Evolutionary conservation across 2,797 vertebrate genomes (phyloP), one percentile per base, ranked within the genome.

Genomic region (Chromis chromis): DNA sequence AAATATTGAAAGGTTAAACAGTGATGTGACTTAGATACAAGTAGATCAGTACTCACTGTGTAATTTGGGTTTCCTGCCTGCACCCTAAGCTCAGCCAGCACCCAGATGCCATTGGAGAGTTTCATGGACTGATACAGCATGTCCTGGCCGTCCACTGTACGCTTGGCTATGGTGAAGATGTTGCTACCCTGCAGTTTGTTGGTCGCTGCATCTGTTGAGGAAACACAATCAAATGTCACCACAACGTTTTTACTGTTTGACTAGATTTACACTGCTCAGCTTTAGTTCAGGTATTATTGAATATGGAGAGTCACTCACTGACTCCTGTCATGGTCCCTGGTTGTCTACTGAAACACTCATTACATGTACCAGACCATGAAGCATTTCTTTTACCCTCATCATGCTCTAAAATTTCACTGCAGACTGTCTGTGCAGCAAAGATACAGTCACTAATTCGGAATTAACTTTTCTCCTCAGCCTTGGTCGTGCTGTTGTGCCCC

Each of bases 101-200:
- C 94, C 97, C 98, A 99, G 93, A 99, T 98, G 87, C 96, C 95
- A 0, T 99, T 99, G 91, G 96, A 95, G 81, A 99, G 95, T 82
- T 98, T 98, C 83, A 97, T 93, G 63, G 97, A 97, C 92, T 98
- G 97, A 92, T 99, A 99, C n/a, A 99, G 95, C 97, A 99, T 97
- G 93, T 99, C 98, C 87, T 98, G 98, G 39, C 95, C 94, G 36
- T 99, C 98, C 83, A 98, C 97, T 0, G 96, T 97, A 56, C 98
- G 95, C 94, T 97, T 98, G 71, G 97, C 98, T 0, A 99, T 95
- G 61, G 98, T 99, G 93, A 98, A 99, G 80, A 99, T 93, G 86
- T 98, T 98, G 91, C 96, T 97, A 79, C 95, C 95, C 83, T 97
- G 97, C 56, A 99, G 95, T 85, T 97, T 97, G 94, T 86, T 96